A percentile compares a stretch with the other conserved stretches of the same genome.
These are phyloP conservation scores for Andrena bucephala DNA, from an alignment of 2,888 invertebrate genomes.

Conservation along the genomic window DNA sequence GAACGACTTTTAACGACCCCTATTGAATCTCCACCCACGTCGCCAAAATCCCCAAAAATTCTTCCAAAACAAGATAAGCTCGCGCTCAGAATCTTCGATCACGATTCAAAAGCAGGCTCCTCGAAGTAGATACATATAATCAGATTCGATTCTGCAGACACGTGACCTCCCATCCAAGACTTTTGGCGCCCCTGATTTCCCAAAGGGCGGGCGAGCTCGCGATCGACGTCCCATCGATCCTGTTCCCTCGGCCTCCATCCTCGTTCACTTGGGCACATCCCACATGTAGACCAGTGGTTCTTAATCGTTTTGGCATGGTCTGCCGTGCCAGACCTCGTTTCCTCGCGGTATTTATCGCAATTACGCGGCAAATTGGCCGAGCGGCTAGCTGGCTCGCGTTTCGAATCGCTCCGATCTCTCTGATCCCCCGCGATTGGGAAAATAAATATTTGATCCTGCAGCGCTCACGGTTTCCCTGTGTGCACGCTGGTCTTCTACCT, in stretches of 20 bases:
- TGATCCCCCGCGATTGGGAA: too few relatives aligned
- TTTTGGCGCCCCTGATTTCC: conserved; percentile 56
- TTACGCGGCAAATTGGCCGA: conserved; percentile 3
- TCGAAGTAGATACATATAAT: conserved; percentile 1
- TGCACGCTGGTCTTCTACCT: neutral
- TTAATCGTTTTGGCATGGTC: conserved; percentile 25
- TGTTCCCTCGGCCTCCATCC: neutral
- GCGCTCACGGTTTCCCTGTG: too few relatives aligned
- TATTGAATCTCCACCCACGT: too few relatives aligned
- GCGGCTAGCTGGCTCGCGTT: neutral
- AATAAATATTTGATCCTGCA: neutral
- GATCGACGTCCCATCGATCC: conserved; percentile 46
- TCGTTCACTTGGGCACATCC: conserved; percentile 5
- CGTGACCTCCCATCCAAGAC: conserved; percentile 32
- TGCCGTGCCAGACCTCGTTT: neutral
- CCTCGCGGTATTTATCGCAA: conserved; percentile 1
- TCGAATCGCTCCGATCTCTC: conserved; percentile 1
- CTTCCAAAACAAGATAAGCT: too few relatives aligned
- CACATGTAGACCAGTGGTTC: conserved; percentile 35
- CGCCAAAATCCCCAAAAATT: too few relatives aligned
- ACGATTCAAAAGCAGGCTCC: neutral
- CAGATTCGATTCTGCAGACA: neutral
- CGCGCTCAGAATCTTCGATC: neutral
- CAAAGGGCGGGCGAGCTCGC: conserved; percentile 29
- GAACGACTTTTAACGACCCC: too few relatives aligned